A percentile compares a stretch with the other conserved stretches of the same genome.
Evolutionary conservation across 2,797 vertebrate species (phyloP).

Genomic region (Brachyalestes nurse): DNA sequence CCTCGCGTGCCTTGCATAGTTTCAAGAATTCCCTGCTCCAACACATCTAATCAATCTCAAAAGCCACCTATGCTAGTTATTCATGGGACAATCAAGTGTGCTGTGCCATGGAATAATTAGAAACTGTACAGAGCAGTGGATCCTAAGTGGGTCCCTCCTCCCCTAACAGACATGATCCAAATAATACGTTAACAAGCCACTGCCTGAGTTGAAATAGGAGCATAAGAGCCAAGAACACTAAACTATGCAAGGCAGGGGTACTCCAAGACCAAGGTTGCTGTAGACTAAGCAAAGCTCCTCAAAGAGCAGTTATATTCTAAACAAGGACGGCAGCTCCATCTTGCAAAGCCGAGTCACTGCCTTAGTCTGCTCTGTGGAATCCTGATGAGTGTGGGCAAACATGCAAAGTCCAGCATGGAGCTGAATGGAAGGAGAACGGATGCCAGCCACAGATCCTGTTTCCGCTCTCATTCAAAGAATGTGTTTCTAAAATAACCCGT

Average conservation of each 20-base stretch:
- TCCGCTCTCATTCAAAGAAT: constrained; percentile 46
- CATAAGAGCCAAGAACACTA: neutral
- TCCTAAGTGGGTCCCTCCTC: neutral
- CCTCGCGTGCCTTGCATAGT: neutral
- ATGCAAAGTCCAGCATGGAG: neutral
- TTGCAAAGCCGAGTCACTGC: constrained; percentile 9
- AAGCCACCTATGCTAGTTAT: too few relatives aligned
- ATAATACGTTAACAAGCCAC: neutral
- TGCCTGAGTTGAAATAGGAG: neutral
- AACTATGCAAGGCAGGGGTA: constrained; percentile 12
- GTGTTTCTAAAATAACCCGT: constrained; percentile 52
- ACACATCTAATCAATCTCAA: too few relatives aligned
- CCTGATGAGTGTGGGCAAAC: constrained; percentile 5
- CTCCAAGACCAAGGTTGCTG: neutral
- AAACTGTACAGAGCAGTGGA: neutral
- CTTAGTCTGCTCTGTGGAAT: constrained; percentile 23
- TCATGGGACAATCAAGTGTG: too few relatives aligned
- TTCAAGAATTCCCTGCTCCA: neutral
- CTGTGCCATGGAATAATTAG: neutral
- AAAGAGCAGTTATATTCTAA: constrained; percentile 32
- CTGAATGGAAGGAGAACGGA: constrained; percentile 43
- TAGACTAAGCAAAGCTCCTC: constrained; percentile 30
- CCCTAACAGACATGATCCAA: neutral
- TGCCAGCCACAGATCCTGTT: constrained; percentile 40
- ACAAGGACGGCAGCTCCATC: neutral